Percentiles rank a stretch among this genome's conserved stretches.
These are phyloP conservation scores for Steinernema hermaphroditum DNA, from an alignment of 2,888 invertebrate genomes.

Conservation along the genomic window DNA sequence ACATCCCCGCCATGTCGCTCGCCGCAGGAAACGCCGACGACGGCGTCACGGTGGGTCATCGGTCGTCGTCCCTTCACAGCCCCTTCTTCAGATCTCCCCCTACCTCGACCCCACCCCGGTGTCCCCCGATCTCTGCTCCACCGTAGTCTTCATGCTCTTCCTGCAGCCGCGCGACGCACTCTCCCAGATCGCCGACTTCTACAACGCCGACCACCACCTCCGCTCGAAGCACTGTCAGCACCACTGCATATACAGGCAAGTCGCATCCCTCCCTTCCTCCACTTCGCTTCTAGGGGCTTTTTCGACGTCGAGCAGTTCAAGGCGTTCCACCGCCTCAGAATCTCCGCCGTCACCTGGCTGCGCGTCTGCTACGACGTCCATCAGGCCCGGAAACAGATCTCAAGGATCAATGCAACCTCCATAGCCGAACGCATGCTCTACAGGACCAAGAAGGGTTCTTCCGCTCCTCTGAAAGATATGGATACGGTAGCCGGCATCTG, in stretches of 20 bases:
- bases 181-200: conserved; percentile 45
- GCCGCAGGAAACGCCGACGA: conserved; percentile 46
- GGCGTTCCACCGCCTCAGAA: conserved; percentile 45
- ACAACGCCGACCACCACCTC: conserved; percentile 44
- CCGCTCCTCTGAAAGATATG: background rate
- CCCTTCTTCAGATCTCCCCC: conserved; percentile 30
- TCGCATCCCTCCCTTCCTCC: background rate
- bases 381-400: conserved; percentile 42
- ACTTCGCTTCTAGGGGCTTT: conserved; percentile 33
- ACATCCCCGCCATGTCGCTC: conserved; percentile 54
- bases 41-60: conserved; percentile 46
- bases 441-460: conserved; percentile 1
- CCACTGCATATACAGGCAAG: conserved; percentile 43
- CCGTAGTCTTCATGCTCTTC: conserved; percentile 48
- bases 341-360: conserved; percentile 55
- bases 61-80: background rate
- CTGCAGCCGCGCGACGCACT: conserved; percentile 41
- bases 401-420: background rate
- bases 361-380: conserved; percentile 59
- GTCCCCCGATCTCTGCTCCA: conserved; percentile 41
- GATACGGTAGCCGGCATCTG: conserved; percentile 21
- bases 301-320: conserved; percentile 53
- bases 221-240: conserved; percentile 41
- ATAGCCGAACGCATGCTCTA: background rate
- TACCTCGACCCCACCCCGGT: conserved; percentile 47